Base-by-base conservation (phyloP, 2,797 vertebrate genomes). In the Bucorvus abyssinicus region DNA sequence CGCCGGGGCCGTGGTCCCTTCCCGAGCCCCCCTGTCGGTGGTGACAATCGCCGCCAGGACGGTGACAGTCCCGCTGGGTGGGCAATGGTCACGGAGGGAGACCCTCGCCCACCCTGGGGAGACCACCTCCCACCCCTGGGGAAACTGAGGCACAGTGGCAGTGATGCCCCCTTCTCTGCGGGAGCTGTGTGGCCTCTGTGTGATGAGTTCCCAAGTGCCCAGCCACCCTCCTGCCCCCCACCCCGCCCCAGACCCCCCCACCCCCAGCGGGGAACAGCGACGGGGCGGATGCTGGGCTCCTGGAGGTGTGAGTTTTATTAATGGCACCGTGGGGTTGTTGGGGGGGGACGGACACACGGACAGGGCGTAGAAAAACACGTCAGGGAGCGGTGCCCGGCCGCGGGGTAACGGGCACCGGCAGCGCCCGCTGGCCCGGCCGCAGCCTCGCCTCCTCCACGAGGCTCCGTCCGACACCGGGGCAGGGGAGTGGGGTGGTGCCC, bases 241-340 rank as follows among this genome's bases (percentile, higher is more conserved):
- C 5, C 14, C 42, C 42, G 16, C 9, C 14, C 9, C 10, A 2
- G 18, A 26, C 18, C 7, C 16, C 12, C 63, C 36, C 24, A 7
- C 53, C 13, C 14, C 1, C 5, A 60, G 20, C 0, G 0, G 27
- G 53, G 60, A 42, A 15, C 16, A 26, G 16, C 1, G 34, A 45
- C 13, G 7, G 38, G n/a, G 42, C 4, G 1, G 34, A 20, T 14
- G 2, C 42, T 6, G 42, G 17, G 53, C 70, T 84, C 93, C 65
- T 36, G 81, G 70, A 92, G 50, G 34, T 93, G 93, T 96, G 53
- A 96, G 96, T 93, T 96, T 96, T 95, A 96, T 96, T 96, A 95
- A 94, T 55, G 93, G 78, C 78, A 60, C 84, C 55, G 1, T 53
- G 67, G 63, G 44, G 65, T 82, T 16, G 52, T 12, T 9, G 36